Evolutionary conservation across 2,113 vertebrate species (phyloP), one percentile per base, ranked within the genome.

Genomic region (Forbesichthys papilliferus): DNA sequence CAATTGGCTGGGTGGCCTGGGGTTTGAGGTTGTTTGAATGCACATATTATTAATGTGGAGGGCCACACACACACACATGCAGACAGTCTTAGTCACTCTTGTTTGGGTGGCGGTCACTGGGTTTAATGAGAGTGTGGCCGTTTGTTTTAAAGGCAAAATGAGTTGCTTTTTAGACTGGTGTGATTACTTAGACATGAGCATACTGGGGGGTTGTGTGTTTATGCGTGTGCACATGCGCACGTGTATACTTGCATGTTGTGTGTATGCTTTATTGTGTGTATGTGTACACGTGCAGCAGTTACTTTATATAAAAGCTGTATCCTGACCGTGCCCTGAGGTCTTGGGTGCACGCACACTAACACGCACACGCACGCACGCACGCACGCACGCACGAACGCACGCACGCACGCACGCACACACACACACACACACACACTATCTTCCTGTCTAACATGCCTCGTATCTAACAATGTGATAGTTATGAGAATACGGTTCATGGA

Each of bases 61-160:
- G 75, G 70, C 62, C 82, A 70, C 78, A 79, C 80, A 72, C 80
- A 72, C 72, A 68, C 58, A 61, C 65, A 20, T 33, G 53, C 65
- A 63, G 60, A 55, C 46, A 61, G 14, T 20, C 64, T 46, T 67
- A 58, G 27, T 13, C 56, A 66, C 64, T 61, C 10, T 64, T 52
- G 58, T 61, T 61, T 54, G 9, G 55, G 62, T 61, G 77, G 67
- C 89, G 87, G 84, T 87, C 89, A 85, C 47, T 11, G 82, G 70
- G 89, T 90, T 87, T 85, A 86, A 79, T 74, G 78, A 83, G 83
- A 86, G 88, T 77, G 78, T 74, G 86, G 80, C 78, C 52, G 78
- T 73, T 71, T 74, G 66, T 83, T 83, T 79, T 68, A 70, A 82
- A 77, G 87, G 77, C 73, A 9, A 68, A 75, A 79, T 52, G 61